Percentiles rank a stretch among this genome's conserved stretches.
Conservation (phyloP, 2,888 invertebrate species). For the Cryptocephalus primarius region DNA sequence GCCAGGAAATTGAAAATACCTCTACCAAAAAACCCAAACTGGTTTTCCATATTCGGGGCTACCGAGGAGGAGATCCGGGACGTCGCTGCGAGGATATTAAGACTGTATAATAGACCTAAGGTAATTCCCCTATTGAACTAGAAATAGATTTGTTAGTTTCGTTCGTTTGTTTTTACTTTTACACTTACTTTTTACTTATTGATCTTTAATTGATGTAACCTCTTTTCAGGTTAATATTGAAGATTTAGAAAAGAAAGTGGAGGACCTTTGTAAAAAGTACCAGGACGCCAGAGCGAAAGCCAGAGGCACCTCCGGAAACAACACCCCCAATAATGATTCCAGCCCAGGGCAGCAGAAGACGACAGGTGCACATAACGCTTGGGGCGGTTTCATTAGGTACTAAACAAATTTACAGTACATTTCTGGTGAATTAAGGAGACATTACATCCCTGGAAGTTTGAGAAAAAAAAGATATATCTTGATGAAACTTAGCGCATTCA, state of each 20-base stretch:
- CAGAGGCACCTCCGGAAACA: conserved; percentile 39
- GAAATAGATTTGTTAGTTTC: not conserved
- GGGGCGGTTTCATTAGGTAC: conserved; percentile 55
- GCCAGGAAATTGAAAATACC: conserved; percentile 79
- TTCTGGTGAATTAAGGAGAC: too few relatives aligned
- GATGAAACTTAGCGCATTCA: too few relatives aligned
- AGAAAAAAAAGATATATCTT: too few relatives aligned
- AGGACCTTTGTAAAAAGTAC: conserved; percentile 60
- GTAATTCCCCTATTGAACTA: conserved; percentile 33
- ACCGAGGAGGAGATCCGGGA: conserved; percentile 73
- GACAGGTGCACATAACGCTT: conserved; percentile 51
- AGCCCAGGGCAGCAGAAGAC: conserved; percentile 43
- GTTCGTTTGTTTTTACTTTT: not conserved
- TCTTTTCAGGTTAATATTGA: conserved; percentile 52
- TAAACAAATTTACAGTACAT: too few relatives aligned
- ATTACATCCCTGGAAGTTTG: too few relatives aligned
- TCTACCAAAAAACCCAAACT: conserved; percentile 77
- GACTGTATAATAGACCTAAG: conserved; percentile 74
- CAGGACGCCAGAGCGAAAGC: conserved; percentile 52
- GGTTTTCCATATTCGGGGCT: conserved; percentile 83
- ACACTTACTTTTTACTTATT: too few relatives aligned
- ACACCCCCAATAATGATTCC: conserved; percentile 37
- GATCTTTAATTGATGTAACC: too few relatives aligned
- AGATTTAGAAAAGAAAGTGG: conserved; percentile 60
- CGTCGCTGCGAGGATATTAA: conserved; percentile 71